Evolutionary conservation across 2,113 vertebrate species (phyloP), one percentile per base, ranked within the genome.

Genomic region (Cheilinus undulatus): DNA sequence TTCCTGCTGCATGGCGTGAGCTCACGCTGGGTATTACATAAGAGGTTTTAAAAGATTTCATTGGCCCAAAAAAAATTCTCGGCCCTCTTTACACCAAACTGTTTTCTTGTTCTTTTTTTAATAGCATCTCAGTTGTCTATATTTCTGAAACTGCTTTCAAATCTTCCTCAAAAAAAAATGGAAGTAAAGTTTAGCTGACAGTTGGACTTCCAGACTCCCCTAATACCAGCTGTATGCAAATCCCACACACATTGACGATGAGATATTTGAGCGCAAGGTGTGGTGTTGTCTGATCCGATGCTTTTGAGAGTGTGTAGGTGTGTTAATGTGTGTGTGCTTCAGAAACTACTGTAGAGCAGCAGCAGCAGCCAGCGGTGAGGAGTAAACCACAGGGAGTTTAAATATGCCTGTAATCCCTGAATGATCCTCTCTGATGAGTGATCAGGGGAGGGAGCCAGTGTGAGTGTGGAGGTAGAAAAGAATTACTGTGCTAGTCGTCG

Each of bases 361-460:
- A 45, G 7, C 49, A 50, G 66, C 58, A 28, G 46, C 48, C 61
- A 60, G 26, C 5, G n/a, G 20, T 66, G 49, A 72, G 46, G 52
- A 60, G 38, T 24, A 56, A 59, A 46, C 32, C n/a, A 52, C 26
- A 28, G 49, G 42, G 69, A 67, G 56, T 67, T 71, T 40, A 34
- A 71, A 73, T 58, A 60, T 73, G 49, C 59, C 60, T 61, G 49
- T 65, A 69, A 78, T 75, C 80, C 58, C 28, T 27, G 17, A 78
- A 60, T 59, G 60, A 74, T 69, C 64, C 53, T 62, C 49, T 58
- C 49, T 61, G 65, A 74, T 42, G 61, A 78, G 57, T 64, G 66
- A 75, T 81, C 51, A 0, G 34, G 52, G 42, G 54, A 26, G 59
- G 8, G 62, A 28, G 46, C 2, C 14, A 14, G 43, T 36, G 48